These are phyloP conservation scores for Takifugu rubripes DNA, from an alignment of 2,797 vertebrate genomes.

Conservation along the genomic window DNA sequence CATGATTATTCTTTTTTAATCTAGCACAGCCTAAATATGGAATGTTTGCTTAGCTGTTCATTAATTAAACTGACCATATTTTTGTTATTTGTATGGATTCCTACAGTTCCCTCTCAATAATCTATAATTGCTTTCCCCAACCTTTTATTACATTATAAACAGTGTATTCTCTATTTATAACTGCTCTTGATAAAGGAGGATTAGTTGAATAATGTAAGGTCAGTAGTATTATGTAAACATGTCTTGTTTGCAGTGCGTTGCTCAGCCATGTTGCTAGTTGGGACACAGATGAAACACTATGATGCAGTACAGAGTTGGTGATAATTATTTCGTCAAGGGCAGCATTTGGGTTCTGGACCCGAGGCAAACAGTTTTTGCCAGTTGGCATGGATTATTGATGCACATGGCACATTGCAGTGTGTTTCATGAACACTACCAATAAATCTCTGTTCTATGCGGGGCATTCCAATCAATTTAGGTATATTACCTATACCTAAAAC, in stretches of 20 bases:
- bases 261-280: not conserved
- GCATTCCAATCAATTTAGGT: too few species aligned
- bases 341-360: slow-evolving; percentile 1
- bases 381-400: slow-evolving; percentile 28
- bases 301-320: not conserved
- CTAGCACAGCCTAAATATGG: slow-evolving; percentile 19
- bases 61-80: slow-evolving; percentile 13
- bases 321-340: slow-evolving; percentile 7
- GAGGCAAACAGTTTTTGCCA: slow-evolving; percentile 1
- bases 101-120: slow-evolving; percentile 17
- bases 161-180: slow-evolving; percentile 3
- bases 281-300: not conserved
- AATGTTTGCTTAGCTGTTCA: too few species aligned
- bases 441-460: not conserved
- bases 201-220: not conserved
- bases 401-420: slow-evolving; percentile 12
- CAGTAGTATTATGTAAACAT: slow-evolving; percentile 1
- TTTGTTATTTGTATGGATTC: slow-evolving; percentile 41
- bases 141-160: slow-evolving; percentile 19
- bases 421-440: slow-evolving; percentile 5
- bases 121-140: slow-evolving; percentile 26
- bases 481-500: too few species aligned
- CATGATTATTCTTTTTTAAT: slow-evolving; percentile 25
- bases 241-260: slow-evolving; percentile 8
- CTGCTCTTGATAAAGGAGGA: not conserved